Base-by-base conservation (phyloP, 2,797 vertebrate species). In the Lagorchestes hirsutus region DNA sequence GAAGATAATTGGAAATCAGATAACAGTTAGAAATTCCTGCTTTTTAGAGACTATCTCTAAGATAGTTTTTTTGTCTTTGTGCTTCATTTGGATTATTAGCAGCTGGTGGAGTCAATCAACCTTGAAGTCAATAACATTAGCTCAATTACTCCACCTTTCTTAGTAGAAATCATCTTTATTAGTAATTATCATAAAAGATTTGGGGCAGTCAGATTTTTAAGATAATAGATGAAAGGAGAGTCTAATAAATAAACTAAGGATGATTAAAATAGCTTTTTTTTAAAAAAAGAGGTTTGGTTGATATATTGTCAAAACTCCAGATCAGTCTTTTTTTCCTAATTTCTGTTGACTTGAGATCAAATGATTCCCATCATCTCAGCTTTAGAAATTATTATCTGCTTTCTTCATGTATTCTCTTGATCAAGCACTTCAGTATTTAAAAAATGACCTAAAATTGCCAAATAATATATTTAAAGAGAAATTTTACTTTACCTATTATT, bases 101-200 rank as follows among this genome's bases (percentile, higher is more conserved):
- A 24, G 62, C 29, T 94, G 52, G 82, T 96, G 29, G 54, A 92
- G 28, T 93, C 62, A 58, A 90, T 97, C 94, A 90, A 27, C 27
- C n/a, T 95, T 90, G 58, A 29, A 95, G 93, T 22, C 22, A 56
- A 34, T 95, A 40, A 46, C 90, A 29, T 95, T 96, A 95, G 14
- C 16, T 95, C 67, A 96, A 3, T 91, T 94, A 95, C 74, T 46
- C 54, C 31, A 18, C 50, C 8, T 57, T 92, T 34, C 57, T 96
- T n/a, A 95, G 87, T 56, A 96, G 92, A 94, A 97, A 94, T 95
- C 31, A 92, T 95, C 94, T 97, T 97, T 94, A 94, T 55, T 57
- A 96, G 67, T 55, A 94, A 8, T 96, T 93, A 96, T 90, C 31
- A 67, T 67, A n/a, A 97, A 92, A 11, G 55, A 28, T 92, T 93